These are phyloP conservation scores for Plectrocnemia conspersa DNA, from an alignment of 1,140 invertebrate species.

Conservation along the genomic window DNA sequence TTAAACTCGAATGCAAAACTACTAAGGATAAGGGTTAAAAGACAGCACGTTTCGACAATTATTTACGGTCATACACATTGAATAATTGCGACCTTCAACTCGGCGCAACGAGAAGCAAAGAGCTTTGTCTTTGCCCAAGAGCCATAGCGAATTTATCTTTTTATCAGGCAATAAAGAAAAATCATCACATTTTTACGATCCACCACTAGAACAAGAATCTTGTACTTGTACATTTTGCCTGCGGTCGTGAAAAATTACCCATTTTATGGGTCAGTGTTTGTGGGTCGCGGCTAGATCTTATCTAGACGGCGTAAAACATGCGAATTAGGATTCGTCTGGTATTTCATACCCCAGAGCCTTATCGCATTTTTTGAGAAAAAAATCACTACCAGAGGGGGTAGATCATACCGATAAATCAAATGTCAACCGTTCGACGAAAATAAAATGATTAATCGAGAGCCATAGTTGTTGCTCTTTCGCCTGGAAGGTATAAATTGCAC, in stretches of 20 bases:
- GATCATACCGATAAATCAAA: too few species aligned
- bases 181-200: slow-evolving; percentile 1
- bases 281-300: slow-evolving; percentile 13
- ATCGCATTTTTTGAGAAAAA: too few species aligned
- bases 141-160: not conserved
- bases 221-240: too few species aligned
- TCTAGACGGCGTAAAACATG: slow-evolving; percentile 11
- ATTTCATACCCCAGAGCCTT: too few species aligned
- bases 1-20: too few species aligned
- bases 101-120: not conserved
- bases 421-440: too few species aligned
- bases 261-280: not conserved
- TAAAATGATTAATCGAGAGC: too few species aligned
- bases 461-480: too few species aligned
- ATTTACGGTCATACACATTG: not conserved
- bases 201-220: not conserved
- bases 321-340: slow-evolving; percentile 20
- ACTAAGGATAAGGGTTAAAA: not conserved
- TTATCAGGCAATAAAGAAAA: slow-evolving; percentile 10
- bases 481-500: too few species aligned
- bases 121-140: not conserved
- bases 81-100: slow-evolving; percentile 10
- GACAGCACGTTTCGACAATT: slow-evolving; percentile 1
- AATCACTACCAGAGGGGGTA: too few species aligned
- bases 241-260: slow-evolving; percentile 6